Base-by-base conservation (phyloP, 2,797 vertebrate genomes). In the Pseudopleuronectes americanus region DNA sequence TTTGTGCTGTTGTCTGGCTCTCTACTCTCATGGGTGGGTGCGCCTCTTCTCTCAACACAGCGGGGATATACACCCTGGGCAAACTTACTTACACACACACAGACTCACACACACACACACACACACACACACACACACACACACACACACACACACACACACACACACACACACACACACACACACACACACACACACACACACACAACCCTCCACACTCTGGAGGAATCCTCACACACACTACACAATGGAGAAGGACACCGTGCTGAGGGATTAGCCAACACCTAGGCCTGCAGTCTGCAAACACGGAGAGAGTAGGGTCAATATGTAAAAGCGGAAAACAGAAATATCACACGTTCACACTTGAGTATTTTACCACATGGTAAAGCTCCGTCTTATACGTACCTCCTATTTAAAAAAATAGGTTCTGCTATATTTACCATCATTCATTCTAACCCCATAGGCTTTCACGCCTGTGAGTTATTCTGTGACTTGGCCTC, bases 391-490 rank as follows among this genome's bases (percentile, higher is more conserved):
- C 10, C 19, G 12, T 65, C 60, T 64, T 61, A 45, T 48, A 53
- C 45, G n/a, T 43, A 4, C 19, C 33, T 67, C 19, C 68, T 73
- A 68, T 64, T 79, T 76, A 63, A 71, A 81, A 64, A 21, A 41
- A 7, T 3, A n/a, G 21, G 19, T 7, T 36, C 19, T 51, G 21
- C 26, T 54, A 54, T 16, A 57, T 33, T 53, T 70, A 47, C 78
- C 55, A 28, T 74, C 33, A 77, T 76, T 51, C 57, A 16, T 19
- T 68, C 52, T 19, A 80, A 68, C 77, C 43, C 52, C 48, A 64
- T 53, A 41, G 62, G 61, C 49, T 84, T 79, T 81, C 63, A 79
- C 33, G 2, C 79, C 76, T 76, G 22, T 64, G 68, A 85, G 56
- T 77, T 83, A 61, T 71, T 83, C 68, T 71, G 65, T 6, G 10